phyloP scores from a whole-genome alignment of 2,797 vertebrate genomes.

The Lepilemur septentrionalis region DNA sequence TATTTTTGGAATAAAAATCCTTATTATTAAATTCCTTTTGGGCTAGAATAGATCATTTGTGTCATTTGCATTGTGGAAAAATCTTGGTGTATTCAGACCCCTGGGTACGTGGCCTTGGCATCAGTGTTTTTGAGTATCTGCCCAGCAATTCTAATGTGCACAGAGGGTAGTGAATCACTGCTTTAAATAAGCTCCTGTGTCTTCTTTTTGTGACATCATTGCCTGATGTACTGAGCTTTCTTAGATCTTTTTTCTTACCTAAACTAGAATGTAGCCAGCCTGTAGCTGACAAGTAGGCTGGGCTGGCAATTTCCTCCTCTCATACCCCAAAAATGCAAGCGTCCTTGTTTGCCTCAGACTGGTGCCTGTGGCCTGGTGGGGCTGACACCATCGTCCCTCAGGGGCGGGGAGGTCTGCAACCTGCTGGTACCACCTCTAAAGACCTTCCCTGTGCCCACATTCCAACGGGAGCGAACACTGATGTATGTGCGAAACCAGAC shows the following conservation, averaged over 20 bases:
- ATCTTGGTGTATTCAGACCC: background rate
- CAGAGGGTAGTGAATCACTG: accelerated
- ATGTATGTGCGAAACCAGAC: background rate
- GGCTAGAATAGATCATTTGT: background rate
- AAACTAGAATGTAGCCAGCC: background rate
- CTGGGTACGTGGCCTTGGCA: accelerated
- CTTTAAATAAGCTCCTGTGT: background rate
- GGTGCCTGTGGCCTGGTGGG: no score
- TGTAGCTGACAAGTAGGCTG: background rate
- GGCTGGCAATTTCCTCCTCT: background rate
- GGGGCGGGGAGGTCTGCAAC: accelerated
- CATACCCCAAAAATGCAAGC: background rate
- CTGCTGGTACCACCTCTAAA: background rate
- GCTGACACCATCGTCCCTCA: no score
- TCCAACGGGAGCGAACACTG: background rate
- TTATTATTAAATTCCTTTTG: background rate
- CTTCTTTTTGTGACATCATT: background rate
- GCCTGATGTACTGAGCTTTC: accelerated
- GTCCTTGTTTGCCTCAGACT: background rate
- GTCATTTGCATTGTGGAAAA: background rate
- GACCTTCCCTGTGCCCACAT: no score
- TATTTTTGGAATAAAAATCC: background rate
- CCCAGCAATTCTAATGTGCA: background rate
- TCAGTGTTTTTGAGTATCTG: accelerated
- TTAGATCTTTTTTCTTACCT: background rate